phyloP scores from a whole-genome alignment of 2,113 vertebrate genomes.

The Pandion haliaetus region DNA sequence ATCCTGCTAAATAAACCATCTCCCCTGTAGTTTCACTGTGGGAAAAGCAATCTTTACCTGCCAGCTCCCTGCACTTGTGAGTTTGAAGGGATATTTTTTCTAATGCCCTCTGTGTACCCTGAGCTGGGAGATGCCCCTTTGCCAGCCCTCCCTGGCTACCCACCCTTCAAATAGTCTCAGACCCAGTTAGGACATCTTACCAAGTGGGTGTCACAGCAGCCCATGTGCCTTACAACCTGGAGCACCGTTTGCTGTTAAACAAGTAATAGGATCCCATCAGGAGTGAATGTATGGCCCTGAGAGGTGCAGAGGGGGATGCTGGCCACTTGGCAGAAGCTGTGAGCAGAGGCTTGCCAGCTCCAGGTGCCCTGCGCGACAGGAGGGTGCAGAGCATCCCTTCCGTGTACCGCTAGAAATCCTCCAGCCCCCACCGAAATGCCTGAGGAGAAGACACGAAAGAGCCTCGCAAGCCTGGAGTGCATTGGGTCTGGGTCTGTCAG shows the following conservation, averaged over 20 bases:
- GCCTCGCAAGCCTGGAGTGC: neutral
- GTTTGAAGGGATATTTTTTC: neutral
- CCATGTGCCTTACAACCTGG: neutral
- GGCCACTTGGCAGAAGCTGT: neutral
- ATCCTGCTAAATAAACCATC: neutral
- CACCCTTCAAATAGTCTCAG: neutral
- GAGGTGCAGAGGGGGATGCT: neutral
- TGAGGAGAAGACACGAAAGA: neutral
- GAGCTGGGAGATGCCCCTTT: neutral
- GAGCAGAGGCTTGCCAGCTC: neutral
- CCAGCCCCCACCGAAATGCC: no score
- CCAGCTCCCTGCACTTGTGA: neutral
- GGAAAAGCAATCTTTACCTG: slow-evolving; percentile 11
- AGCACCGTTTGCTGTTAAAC: neutral
- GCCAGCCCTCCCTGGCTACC: neutral
- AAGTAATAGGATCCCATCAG: neutral
- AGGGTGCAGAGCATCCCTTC: neutral
- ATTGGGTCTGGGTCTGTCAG: neutral
- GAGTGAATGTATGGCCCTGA: neutral
- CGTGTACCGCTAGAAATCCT: neutral
- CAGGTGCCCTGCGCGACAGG: accelerated
- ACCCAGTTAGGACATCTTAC: neutral
- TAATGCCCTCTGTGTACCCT: neutral
- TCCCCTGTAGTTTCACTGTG: neutral
- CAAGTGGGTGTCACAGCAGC: neutral